Percentiles rank a stretch among this genome's conserved stretches.
These are phyloP conservation scores for Corythoichthys intestinalis DNA, from an alignment of 2,113 vertebrate genomes.

Conservation along the genomic window DNA sequence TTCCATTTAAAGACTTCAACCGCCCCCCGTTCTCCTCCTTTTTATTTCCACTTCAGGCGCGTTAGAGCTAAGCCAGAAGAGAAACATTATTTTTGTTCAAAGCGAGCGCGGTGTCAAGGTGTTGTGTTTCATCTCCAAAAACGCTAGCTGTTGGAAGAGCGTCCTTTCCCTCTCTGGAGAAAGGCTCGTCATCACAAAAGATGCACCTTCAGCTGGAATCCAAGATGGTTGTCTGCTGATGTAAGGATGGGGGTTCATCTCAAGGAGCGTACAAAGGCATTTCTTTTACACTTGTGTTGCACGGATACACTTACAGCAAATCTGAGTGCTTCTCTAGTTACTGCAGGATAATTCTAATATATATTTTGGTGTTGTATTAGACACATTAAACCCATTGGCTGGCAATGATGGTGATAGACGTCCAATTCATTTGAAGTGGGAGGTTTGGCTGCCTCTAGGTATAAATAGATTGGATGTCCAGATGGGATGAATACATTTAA, in stretches of 20 bases:
- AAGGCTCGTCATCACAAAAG: slow-evolving; percentile 17
- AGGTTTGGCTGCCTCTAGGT: too few species aligned
- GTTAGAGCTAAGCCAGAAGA: background rate
- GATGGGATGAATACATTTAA: too few species aligned
- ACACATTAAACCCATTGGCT: too few species aligned
- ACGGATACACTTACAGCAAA: slow-evolving; percentile 11
- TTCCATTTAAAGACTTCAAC: background rate
- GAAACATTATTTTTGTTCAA: background rate
- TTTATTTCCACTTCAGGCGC: slow-evolving; percentile 19
- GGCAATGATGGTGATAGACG: too few species aligned
- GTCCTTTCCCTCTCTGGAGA: slow-evolving; percentile 9
- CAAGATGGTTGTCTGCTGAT: slow-evolving; percentile 24
- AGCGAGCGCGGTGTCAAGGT: slow-evolving; percentile 24
- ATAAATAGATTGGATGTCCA: too few species aligned
- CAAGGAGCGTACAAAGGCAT: background rate
- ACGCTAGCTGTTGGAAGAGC: background rate
- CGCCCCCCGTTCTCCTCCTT: background rate
- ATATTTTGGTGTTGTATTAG: too few species aligned
- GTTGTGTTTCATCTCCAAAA: slow-evolving; percentile 27
- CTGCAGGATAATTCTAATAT: too few species aligned
- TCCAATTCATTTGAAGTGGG: too few species aligned
- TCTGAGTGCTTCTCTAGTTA: background rate
- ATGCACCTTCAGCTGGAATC: slow-evolving; percentile 15
- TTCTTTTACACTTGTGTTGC: slow-evolving; percentile 6
- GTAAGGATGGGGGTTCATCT: slow-evolving; percentile 21